Base-by-base conservation (phyloP, 2,888 invertebrate genomes). In the Cylindroiulus punctatus region DNA sequence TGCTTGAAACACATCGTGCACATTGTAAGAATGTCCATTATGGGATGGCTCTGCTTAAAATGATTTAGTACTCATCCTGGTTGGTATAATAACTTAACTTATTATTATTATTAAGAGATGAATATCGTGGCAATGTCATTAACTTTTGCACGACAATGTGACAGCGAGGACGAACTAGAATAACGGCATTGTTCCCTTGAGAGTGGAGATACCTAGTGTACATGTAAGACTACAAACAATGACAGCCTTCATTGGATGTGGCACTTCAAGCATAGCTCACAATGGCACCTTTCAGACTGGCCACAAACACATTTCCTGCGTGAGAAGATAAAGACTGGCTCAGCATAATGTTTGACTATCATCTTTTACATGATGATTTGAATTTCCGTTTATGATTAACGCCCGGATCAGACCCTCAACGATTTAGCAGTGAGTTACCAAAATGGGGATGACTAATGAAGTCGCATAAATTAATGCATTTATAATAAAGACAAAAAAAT, bases 91-190 rank as follows among this genome's bases (percentile, higher is more conserved):
- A 30, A 76, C 30, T 76, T 76, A 76, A 76, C 30, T 76, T 44
- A 83, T 83, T 7, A 40, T 76, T 44, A 83, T 83, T 7, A 40
- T n/a, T 40, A 44, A 7, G 40, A 42, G 83, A 40, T 83, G 44
- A n/a, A 83, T 83, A n/a, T 83, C 26, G 40, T 40, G 17, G 40
- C 83, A 40, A 44, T 40, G 83, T 40, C 83, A 83, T 83, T 40
- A 83, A 83, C 83, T 22, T 83, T 3, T 40, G 83, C 22, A 40
- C n/a, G 44, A n/a, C 40, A 83, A 83, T 83, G 83, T 40, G 83
- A n/a, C 82, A 82, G 40, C 8, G 36, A 82, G 65, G 26, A 52
- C n/a, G 65, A 65, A 76, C 76, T 76, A 30, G 76, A 76, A 76
- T 30, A 30, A 30, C 76, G 30, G 17, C 76, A 30, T 76, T 76